Base-by-base conservation (phyloP, 1,140 invertebrate species). In the Platorchestia sp. region DNA sequence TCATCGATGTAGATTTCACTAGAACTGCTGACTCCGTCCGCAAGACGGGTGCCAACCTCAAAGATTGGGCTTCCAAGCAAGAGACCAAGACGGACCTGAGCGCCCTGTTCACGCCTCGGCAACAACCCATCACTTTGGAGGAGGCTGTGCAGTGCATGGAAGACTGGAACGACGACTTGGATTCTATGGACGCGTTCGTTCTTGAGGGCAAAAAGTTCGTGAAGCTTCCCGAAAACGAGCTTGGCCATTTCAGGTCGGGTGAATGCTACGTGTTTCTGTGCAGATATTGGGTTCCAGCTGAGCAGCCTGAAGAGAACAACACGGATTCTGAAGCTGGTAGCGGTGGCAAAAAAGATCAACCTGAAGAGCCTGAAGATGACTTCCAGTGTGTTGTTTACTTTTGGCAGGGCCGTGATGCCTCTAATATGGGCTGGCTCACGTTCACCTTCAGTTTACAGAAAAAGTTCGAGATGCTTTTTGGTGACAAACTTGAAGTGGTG, bases 211-310 rank as follows among this genome's bases (percentile, higher is more conserved):
- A 99, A 97, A 99, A 99, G 97, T 99, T 99, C 97, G 99, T 99
- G 19, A 98, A 99, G 40, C 97, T 99, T 95, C 99, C 99, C 0
- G 99, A 99, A 97, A 98, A 99, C 97, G 99, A 99, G 97, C 97
- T 99, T 44, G 99, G 98, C 87, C 98, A 98, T 96, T 99, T 99
- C 97, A 98, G 99, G 97, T 99, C 98, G 95, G 98, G 98, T 96
- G 99, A 99, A 97, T 99, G 99, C 97, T 99, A 99, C 97, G 99
- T 99, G 36, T 99, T 99, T 97, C 97, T 99, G 0, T 99, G 99
- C 97, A 98, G 99, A 97, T 99, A 99, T 97, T 99, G 99, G 98
- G 98, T 99, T 96, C 98, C 98, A 42, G 97, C 97, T 45, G 98
- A 98, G 95, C 97, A 98, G 45, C 97, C 97, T 86, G 98, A 98